Base-by-base conservation (phyloP, 2,888 invertebrate species). In the Idaea straminata region DNA sequence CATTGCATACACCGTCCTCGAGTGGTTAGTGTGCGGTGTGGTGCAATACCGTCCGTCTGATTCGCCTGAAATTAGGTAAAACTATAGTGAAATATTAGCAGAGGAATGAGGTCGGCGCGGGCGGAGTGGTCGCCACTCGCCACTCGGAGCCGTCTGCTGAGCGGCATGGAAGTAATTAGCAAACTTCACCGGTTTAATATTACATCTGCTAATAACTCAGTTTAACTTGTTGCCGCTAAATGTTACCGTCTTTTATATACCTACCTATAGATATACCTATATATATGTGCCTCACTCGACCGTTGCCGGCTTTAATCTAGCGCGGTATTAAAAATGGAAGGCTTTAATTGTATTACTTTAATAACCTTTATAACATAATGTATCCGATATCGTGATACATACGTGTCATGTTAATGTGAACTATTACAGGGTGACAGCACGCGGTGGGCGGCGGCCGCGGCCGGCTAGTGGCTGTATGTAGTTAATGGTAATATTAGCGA, bases 161-260 rank as follows among this genome's bases (percentile, higher is more conserved):
- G 58, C 58, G 6, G 58, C 58, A 15, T 59, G 15, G 13, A 25
- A 34, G 25, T 59, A 59, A 59, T 59, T 59, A 59, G 16, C 16
- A 25, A 59, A 59, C 59, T 59, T 34, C 34, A 59, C 59, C 25
- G 59, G 47, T 47, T 47, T 7, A 6, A 59, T 59, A 59, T 59
- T 16, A 59, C 59, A 59, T 59, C 59, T 59, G 59, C 59, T 59
- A 59, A 59, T 59, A 59, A 59, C 34, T 59, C 15, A 15, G 25
- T 59, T 34, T 59, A 16, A 59, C 59, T 59, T 59, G 59, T 59
- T 59, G 59, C 59, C 59, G 25, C 5, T 7, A 59, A 59, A 34
- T 59, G 34, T 59, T 34, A 59, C 59, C 59, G 34, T 25, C 59
- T 59, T 13, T 34, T 47, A 47, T 13, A 25, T 25, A 25, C 25